phyloP scores from a whole-genome alignment of 1,140 invertebrate genomes.

The Delia radicum region DNA sequence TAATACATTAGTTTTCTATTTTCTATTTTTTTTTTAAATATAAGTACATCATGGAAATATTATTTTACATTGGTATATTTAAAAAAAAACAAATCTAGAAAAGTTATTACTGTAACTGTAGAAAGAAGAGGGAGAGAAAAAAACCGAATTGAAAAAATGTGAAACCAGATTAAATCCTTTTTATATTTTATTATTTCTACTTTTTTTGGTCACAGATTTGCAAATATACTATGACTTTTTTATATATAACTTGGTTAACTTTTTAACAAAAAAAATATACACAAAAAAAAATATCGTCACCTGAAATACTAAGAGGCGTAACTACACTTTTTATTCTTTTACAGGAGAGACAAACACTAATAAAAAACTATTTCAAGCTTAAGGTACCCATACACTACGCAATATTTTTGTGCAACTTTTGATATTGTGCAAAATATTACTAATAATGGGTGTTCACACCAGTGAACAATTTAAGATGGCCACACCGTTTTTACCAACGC shows the following conservation, averaged over 20 bases:
- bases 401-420: too few species aligned
- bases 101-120: not conserved
- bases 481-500: too few species aligned
- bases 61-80: not conserved
- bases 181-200: constrained; percentile 4
- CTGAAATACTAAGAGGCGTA: too few species aligned
- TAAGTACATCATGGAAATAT: not conserved
- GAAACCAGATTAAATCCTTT: constrained; percentile 22
- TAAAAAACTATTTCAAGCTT: too few species aligned
- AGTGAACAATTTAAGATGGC: too few species aligned
- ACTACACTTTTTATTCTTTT: too few species aligned
- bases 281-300: too few species aligned
- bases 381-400: too few species aligned
- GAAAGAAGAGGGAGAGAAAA: not conserved
- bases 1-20: too few species aligned
- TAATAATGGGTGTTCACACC: too few species aligned
- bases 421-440: too few species aligned
- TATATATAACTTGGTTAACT: constrained; percentile 18
- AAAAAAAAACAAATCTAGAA: not conserved
- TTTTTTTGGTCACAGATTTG: constrained; percentile 23
- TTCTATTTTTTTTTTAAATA: not conserved
- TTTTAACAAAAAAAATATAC: constrained; percentile 17
- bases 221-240: constrained; percentile 11
- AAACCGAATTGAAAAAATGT: not conserved
- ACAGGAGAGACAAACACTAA: too few species aligned